Base-by-base conservation (phyloP, 35 echinoderm and acorn worm species). In the Patiria miniata region DNA sequence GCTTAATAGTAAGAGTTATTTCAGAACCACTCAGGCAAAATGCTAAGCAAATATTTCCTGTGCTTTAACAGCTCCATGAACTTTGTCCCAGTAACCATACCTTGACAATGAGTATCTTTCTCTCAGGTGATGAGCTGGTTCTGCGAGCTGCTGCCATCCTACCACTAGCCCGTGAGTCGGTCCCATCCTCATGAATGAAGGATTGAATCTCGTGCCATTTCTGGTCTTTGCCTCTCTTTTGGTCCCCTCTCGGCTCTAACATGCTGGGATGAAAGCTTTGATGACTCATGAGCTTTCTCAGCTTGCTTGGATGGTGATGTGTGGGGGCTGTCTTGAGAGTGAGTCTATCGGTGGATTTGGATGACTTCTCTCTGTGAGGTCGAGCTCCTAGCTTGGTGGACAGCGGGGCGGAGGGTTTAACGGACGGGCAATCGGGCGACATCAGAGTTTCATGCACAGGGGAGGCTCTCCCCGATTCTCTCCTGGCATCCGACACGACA, bases 191-290 rank as follows among this genome's bases (percentile, higher is more conserved):
- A 12, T 79, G 39, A 39, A 53, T 36, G 33, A 79, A 87, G n/a
- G 8, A 37, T n/a, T 79, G 77, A n/a, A 87, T 79, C 51, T 79
- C 86, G 7, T 87, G 68, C 86, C 86, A 87, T 39, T 79, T 87
- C 30, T 52, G 77, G 15, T 79, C 51, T 18, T 77, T 79, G 2
- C 65, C 2, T 34, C 2, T 73, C 65, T 73, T 73, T 3, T 26
- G 65, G 34, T 73, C n/a, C n/a, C n/a, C n/a, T n/a, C n/a, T n/a
- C n/a, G n/a, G n/a, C n/a, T n/a, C 30, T 16, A 34, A 73, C 10
- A 73, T 73, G 65, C 65, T 23, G 2, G 65, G 65, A 34, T 73
- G 26, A 73, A 22, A 28, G 19, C 65, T 23, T 32, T 28, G 34
- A 2, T 14, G 65, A 36, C 26, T 73, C 19, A 22, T 73, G 2